Evolutionary conservation across 2,113 vertebrate genomes (phyloP), one percentile per base, ranked within the genome.

Genomic region (Varanus salvator): DNA sequence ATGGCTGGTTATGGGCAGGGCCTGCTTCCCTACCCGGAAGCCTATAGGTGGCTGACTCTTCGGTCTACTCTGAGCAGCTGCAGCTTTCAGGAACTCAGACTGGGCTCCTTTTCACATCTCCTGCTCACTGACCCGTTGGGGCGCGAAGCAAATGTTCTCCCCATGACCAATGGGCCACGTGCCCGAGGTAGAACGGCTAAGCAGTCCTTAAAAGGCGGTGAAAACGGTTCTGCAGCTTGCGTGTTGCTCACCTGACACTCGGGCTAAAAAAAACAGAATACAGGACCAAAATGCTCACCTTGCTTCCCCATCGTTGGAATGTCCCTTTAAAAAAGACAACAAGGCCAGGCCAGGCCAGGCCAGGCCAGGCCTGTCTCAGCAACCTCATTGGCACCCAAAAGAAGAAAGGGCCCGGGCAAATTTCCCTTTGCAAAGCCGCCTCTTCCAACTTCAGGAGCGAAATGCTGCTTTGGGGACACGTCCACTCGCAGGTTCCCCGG

Each of bases 281-380:
- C 38, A 44, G 38, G 38, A 3, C 38, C 38, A 44, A 44, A 44
- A 44, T 44, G 38, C 38, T 44, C 4, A 9, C 77, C 25, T 25
- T 31, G 14, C 48, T 54, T 29, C 4, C 27, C 77, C 80, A 86
- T 44, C 3, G 15, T 68, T 86, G 71, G 86, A 94, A 90, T 27
- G 90, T 57, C 8, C 52, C 88, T 76, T 80, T 31, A 14, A n/a
- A n/a, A 11, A 8, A n/a, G n/a, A 11, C 57, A 60, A 60, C 57
- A 60, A 14, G 54, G 54, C 54, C 14, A 57, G 38, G 38, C 38
- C 38, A 14, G 54, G 54, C 54, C 14, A 57, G 38, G 38, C 38
- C 38, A 54, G 11, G 54, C 11, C 54, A 54, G 54, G 1, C 17
- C 60, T 64, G 15, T 19, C 60, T 31, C n/a, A 72, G n/a, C 71